A percentile compares a stretch with the other conserved stretches of the same genome.
Conservation (phyloP, 2,113 vertebrate species). For the Polypterus bichir region DNA sequence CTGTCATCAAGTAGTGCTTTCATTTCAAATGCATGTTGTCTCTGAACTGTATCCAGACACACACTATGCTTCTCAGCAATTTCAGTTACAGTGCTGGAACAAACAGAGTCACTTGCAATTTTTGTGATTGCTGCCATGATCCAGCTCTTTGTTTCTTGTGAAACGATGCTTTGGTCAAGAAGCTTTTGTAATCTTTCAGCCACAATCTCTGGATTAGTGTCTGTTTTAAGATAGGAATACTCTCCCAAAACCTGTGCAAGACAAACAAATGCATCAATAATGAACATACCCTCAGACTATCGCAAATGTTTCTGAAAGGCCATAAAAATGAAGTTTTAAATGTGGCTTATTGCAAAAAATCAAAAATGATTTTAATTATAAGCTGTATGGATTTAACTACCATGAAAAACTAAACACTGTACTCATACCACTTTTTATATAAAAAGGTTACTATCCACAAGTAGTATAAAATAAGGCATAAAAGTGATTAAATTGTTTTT, state of each 20-base stretch:
- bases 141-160: constrained; percentile 78
- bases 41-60: constrained; percentile 72
- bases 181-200: constrained; percentile 54
- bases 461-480: too few relatives aligned
- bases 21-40: constrained; percentile 76
- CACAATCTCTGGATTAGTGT: constrained; percentile 50
- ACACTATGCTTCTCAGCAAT: constrained; percentile 51
- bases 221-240: constrained; percentile 60
- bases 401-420: too few relatives aligned
- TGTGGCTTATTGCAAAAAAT: too few relatives aligned
- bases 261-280: background rate
- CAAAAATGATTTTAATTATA: too few relatives aligned
- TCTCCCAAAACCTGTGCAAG: constrained; percentile 74
- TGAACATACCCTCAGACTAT: background rate
- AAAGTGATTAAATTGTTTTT: too few relatives aligned
- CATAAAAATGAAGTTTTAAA: too few relatives aligned
- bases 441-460: too few relatives aligned
- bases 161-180: constrained; percentile 52
- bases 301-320: too few relatives aligned
- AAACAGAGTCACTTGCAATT: constrained; percentile 40
- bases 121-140: constrained; percentile 74
- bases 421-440: too few relatives aligned
- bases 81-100: constrained; percentile 38
- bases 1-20: constrained; percentile 59
- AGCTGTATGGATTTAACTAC: too few relatives aligned